Base-by-base conservation (phyloP, 1,140 invertebrate species). In the Pollicipes pollicipes region DNA sequence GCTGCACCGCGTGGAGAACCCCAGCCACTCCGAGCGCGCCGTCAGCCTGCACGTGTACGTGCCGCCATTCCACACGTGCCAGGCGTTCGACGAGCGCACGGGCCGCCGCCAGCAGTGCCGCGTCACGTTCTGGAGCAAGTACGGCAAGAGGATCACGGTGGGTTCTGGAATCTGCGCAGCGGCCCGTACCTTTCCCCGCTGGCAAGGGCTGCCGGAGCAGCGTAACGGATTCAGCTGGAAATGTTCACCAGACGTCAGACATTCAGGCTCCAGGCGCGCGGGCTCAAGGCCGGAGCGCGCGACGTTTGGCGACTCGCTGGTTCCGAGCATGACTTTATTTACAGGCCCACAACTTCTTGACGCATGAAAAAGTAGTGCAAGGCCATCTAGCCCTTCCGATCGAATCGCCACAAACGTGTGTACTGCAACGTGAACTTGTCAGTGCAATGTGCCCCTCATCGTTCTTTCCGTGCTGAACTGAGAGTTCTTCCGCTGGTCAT, bases 21-120 rank as follows among this genome's bases (percentile, higher is more conserved):
- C 89, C 0, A 95, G 91, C 30, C 88, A 95, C 76, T 84, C 88
- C 0, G 89, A 97, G 75, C 84, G 85, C 3, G 89, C 95, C 0
- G 89, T 97, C 0, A 95, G 92, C 16, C 82, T 99, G 26, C 97
- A 99, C 78, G 84, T 99, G 0, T 99, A 99, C 80, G 92, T 89
- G 75, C 97, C 97, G 0, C 95, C 97, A 1, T 99, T 95, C 79
- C 83, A 88, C 68, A 80, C 85, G 64, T 99, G 97, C 78, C 83
- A 87, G 0, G 69, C 93, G 3, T 99, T 98, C 79, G 95, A 99
- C 77, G 87, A 94, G 76, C 85, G 87, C 73, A 96, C 91, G 0
- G 94, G 94, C 26, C 88, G 90, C 74, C 84, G 83, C 69, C 85
- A 84, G 0, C 81, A 80, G 31, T 80, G 84, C 74, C 83, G 85